Conservation (phyloP, 1,140 invertebrate species). For the Meloidogyne hapla region DNA sequence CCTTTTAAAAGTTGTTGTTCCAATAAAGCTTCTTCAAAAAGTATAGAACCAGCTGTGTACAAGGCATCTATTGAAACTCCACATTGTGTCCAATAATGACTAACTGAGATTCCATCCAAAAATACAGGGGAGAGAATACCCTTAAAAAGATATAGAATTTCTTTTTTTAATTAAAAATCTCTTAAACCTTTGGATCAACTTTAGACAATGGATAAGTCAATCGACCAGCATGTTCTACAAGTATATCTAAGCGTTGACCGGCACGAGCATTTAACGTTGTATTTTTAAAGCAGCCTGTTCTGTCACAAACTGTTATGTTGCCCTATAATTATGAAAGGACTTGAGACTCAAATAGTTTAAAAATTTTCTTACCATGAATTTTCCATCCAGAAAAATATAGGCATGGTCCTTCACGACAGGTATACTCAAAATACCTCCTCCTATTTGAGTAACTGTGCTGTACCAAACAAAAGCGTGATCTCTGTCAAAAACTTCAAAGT, state of each 20-base stretch:
- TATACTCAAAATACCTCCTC: slow-evolving; percentile 10
- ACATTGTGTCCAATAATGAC: slow-evolving; percentile 35
- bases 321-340: not conserved
- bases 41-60: not conserved
- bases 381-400: slow-evolving; percentile 36
- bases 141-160: not conserved
- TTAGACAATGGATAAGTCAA: slow-evolving; percentile 21
- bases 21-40: slow-evolving; percentile 5
- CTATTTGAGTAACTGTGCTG: slow-evolving; percentile 3
- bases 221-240: slow-evolving; percentile 31
- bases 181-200: slow-evolving; percentile 14
- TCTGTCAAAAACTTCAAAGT: slow-evolving; percentile 35
- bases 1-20: not conserved
- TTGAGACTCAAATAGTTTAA: not conserved
- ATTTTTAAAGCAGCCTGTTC: slow-evolving; percentile 8
- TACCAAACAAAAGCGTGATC: slow-evolving; percentile 34
- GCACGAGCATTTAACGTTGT: not conserved
- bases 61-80: slow-evolving; percentile 30
- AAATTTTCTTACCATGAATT: slow-evolving; percentile 20
- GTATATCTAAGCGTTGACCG: slow-evolving; percentile 21
- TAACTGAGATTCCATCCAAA: slow-evolving; percentile 30
- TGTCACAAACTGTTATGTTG: slow-evolving; percentile 21
- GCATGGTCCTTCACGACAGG: slow-evolving; percentile 31
- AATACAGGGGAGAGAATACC: slow-evolving; percentile 26
- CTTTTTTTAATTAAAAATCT: not conserved